These are phyloP conservation scores for Ethmia dodecea DNA, from an alignment of 2,888 invertebrate species.

Conservation along the genomic window DNA sequence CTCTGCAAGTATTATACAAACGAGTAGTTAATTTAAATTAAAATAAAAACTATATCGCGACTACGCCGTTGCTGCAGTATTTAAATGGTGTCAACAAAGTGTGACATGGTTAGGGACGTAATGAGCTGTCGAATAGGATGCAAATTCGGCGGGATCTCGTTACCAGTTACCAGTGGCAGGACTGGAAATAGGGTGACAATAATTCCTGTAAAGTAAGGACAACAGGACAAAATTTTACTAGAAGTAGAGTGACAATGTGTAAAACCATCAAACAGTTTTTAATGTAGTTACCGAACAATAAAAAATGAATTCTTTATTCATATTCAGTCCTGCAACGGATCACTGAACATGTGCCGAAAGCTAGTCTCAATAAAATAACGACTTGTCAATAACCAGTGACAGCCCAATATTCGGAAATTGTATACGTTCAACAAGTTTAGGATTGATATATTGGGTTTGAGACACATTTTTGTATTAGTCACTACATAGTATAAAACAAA, in stretches of 20 bases:
- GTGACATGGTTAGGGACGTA: constrained; percentile 9
- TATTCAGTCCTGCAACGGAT: background rate
- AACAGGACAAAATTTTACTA: too few species aligned
- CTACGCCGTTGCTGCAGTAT: background rate
- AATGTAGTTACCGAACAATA: background rate
- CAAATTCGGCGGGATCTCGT: constrained; percentile 11
- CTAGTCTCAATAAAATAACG: constrained; percentile 4
- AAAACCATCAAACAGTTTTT: too few species aligned
- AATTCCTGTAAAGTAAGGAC: too few species aligned
- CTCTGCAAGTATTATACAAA: too few species aligned
- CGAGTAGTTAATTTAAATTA: too few species aligned
- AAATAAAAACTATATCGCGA: background rate
- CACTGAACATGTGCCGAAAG: background rate
- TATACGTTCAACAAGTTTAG: constrained; percentile 3
- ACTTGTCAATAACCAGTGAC: constrained; percentile 7
- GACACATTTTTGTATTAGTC: too few species aligned
- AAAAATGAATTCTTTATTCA: background rate
- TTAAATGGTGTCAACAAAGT: constrained; percentile 10
- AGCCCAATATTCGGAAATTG: constrained; percentile 6
- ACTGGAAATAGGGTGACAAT: background rate
- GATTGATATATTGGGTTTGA: background rate
- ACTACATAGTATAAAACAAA: too few species aligned
- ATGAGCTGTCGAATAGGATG: constrained; percentile 8
- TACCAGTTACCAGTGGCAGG: constrained; percentile 5
- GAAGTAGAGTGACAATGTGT: too few species aligned